Conservation (phyloP, 2,888 invertebrate species). For the Caenorhabditis sp. region DNA sequence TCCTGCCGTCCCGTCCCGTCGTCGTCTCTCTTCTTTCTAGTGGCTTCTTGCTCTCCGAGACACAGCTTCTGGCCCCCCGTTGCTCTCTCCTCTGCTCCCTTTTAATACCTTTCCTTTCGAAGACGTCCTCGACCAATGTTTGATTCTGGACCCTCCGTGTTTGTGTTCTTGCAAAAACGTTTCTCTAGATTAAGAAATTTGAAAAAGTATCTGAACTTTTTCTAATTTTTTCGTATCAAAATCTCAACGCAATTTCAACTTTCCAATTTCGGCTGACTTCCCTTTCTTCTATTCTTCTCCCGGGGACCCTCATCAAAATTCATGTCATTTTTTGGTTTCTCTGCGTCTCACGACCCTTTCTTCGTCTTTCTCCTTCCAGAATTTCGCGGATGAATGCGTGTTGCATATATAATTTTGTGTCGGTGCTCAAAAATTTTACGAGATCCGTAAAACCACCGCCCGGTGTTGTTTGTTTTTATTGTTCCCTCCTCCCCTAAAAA, state of each 20-base stretch:
- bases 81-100: slow-evolving; percentile 22
- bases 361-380: slow-evolving; percentile 44
- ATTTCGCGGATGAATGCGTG: slow-evolving; percentile 63
- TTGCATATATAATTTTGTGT: slow-evolving; percentile 53
- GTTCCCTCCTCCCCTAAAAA: no score
- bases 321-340: slow-evolving; percentile 50
- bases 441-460: slow-evolving; percentile 16
- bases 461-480: slow-evolving; percentile 31
- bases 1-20: no score
- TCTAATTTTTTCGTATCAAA: neutral
- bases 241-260: no score
- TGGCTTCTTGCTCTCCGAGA: slow-evolving; percentile 36
- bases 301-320: slow-evolving; percentile 28
- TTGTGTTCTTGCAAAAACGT: slow-evolving; percentile 5
- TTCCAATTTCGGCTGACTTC: no score
- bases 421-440: slow-evolving; percentile 11
- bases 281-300: slow-evolving; percentile 14
- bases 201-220: no score
- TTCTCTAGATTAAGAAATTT: neutral
- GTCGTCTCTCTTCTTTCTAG: slow-evolving; percentile 25
- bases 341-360: slow-evolving; percentile 29
- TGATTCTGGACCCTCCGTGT: slow-evolving; percentile 9
- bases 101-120: slow-evolving; percentile 15
- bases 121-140: slow-evolving; percentile 16
- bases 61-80: neutral